Conservation (phyloP, 2,797 vertebrate species). For the Tragopan temminckii region DNA sequence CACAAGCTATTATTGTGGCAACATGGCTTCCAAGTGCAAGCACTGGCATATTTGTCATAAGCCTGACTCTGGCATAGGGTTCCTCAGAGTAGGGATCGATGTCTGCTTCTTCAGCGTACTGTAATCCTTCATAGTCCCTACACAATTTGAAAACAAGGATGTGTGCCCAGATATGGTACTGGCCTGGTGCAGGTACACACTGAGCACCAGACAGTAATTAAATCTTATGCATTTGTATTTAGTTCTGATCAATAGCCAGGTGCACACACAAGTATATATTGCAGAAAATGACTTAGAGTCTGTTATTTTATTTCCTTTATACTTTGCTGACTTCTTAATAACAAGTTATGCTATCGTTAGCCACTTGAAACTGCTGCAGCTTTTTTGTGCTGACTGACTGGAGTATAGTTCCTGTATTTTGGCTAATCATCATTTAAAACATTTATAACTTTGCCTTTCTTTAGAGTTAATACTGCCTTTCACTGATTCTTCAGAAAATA, state of each 20-base stretch:
- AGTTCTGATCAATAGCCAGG: background rate
- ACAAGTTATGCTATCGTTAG: background rate
- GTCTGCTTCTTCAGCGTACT: background rate
- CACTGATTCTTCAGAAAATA: background rate
- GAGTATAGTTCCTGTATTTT: background rate
- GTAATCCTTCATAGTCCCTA: rapidly evolving
- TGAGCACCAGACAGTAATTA: background rate
- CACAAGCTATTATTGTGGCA: rapidly evolving
- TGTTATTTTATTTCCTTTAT: background rate
- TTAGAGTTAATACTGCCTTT: background rate
- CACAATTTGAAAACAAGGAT: background rate
- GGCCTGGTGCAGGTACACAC: background rate
- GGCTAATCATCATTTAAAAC: background rate
- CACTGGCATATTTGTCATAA: background rate
- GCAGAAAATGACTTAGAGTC: background rate
- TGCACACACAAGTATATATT: background rate
- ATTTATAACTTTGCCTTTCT: background rate
- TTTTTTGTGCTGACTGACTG: background rate
- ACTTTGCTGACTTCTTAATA: conserved; percentile 5
- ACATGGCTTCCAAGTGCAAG: background rate
- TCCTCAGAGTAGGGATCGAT: background rate
- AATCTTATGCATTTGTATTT: background rate
- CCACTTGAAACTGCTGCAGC: background rate
- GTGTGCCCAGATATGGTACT: background rate
- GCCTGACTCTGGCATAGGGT: background rate